Evolutionary conservation across 1,140 invertebrate genomes (phyloP).

Genomic region (Tetramorium alpestre): DNA sequence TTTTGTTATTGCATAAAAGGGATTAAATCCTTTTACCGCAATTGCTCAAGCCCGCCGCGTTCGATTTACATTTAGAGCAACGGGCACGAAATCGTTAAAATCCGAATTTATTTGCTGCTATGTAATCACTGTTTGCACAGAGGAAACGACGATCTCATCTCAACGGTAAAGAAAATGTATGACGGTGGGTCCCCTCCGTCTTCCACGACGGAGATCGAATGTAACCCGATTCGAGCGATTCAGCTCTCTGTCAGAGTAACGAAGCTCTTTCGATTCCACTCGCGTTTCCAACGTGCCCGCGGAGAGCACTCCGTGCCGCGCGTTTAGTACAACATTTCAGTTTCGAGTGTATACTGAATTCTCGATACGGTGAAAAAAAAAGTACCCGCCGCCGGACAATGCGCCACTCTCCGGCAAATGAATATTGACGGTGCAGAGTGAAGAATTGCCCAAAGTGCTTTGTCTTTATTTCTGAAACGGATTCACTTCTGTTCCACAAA

Average conservation of each 20-base stretch:
- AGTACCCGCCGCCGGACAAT: not conserved
- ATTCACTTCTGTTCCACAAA: not conserved
- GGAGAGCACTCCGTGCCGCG: not conserved
- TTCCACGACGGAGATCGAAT: constrained; percentile 42
- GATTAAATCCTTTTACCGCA: not conserved
- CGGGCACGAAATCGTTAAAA: constrained; percentile 16
- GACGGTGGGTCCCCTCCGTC: not conserved
- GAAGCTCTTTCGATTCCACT: constrained; percentile 60
- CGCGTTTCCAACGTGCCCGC: constrained; percentile 26
- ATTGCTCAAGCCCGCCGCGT: not conserved
- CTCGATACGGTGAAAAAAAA: not conserved
- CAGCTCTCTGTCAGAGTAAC: constrained; percentile 37
- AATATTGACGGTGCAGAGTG: not conserved
- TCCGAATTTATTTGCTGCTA: constrained; percentile 11
- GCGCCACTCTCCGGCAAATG: constrained; percentile 1
- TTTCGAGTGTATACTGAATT: constrained; percentile 51
- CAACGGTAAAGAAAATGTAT: constrained; percentile 33
- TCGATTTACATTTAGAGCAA: constrained; percentile 6
- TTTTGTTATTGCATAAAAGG: not conserved
- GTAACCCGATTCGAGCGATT: constrained; percentile 40
- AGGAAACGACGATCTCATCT: constrained; percentile 48
- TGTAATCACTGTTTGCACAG: constrained; percentile 52
- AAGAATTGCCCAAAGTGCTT: not conserved
- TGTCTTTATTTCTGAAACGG: not conserved
- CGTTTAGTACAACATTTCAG: constrained; percentile 45